These are phyloP conservation scores for Brachyopa scutellaris DNA, from an alignment of 2,888 invertebrate genomes.

Conservation along the genomic window DNA sequence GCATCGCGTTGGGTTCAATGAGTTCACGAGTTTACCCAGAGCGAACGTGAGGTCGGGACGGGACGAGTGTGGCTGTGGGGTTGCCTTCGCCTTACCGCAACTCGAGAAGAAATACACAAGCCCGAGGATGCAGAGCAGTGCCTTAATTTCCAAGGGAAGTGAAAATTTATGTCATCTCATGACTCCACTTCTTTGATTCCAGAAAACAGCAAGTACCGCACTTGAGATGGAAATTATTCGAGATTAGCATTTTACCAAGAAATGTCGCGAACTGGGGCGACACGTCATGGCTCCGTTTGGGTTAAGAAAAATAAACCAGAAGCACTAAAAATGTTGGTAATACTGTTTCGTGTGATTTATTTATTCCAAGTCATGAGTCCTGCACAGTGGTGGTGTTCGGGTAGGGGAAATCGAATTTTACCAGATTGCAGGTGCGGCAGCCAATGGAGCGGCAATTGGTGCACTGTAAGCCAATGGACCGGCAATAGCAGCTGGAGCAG, in stretches of 20 bases:
- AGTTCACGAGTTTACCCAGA: conserved; percentile 42
- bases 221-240: conserved; percentile 41
- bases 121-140: neutral
- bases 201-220: conserved; percentile 22
- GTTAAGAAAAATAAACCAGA: neutral
- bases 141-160: conserved; percentile 47
- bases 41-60: neutral
- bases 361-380: conserved; percentile 29
- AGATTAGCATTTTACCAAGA: conserved; percentile 35
- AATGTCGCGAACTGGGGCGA: conserved; percentile 28
- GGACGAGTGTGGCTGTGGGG: neutral
- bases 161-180: conserved; percentile 65
- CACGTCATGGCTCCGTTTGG: neutral
- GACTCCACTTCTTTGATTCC: conserved; percentile 63
- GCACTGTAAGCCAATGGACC: conserved; percentile 24
- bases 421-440: conserved; percentile 15
- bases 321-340: conserved; percentile 4
- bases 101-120: neutral
- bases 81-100: conserved; percentile 16
- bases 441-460: conserved; percentile 31
- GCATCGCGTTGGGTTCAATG: conserved; percentile 59
- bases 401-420: conserved; percentile 4
- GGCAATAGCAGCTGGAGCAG: neutral
- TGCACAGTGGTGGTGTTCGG: too few relatives aligned
- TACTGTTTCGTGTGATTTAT: conserved; percentile 51